These are phyloP conservation scores for Caenorhabditis sp. DNA, from an alignment of 2,888 invertebrate species.

Conservation along the genomic window DNA sequence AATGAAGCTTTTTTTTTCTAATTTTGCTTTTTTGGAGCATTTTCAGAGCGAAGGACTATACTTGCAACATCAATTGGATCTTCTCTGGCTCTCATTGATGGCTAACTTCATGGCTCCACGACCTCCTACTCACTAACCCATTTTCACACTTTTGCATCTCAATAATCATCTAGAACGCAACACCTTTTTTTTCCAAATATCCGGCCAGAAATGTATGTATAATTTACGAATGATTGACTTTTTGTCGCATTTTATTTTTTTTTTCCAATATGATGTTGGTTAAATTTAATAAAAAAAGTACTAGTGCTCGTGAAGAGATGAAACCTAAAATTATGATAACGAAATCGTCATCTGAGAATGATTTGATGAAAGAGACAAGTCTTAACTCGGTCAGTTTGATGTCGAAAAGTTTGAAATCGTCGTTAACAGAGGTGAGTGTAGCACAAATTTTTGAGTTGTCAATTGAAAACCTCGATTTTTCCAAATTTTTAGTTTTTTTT, in stretches of 20 bases:
- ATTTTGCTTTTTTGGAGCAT: background rate
- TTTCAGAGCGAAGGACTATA: background rate
- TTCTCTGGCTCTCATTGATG: too few species aligned
- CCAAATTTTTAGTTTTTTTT: too few species aligned
- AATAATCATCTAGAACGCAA: too few species aligned
- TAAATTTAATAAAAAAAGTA: background rate
- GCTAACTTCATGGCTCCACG: background rate
- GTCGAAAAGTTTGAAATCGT: background rate
- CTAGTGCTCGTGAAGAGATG: background rate
- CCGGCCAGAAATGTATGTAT: too few species aligned
- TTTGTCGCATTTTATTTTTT: too few species aligned
- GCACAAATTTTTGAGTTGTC: too few species aligned
- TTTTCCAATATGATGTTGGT: background rate
- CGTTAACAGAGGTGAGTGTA: background rate
- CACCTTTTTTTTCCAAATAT: too few species aligned
- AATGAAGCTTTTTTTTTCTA: background rate
- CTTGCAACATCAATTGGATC: too few species aligned
- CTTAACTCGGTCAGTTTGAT: background rate
- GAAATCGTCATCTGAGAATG: background rate
- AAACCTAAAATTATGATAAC: background rate
- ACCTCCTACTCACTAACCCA: background rate
- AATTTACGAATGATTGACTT: too few species aligned
- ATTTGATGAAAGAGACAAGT: background rate
- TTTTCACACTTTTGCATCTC: background rate
- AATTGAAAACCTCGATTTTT: too few species aligned